Percentiles rank a stretch among this genome's conserved stretches.
Evolutionary conservation across 2,888 invertebrate species (phyloP).

Genomic region (Synergus itoensis): DNA sequence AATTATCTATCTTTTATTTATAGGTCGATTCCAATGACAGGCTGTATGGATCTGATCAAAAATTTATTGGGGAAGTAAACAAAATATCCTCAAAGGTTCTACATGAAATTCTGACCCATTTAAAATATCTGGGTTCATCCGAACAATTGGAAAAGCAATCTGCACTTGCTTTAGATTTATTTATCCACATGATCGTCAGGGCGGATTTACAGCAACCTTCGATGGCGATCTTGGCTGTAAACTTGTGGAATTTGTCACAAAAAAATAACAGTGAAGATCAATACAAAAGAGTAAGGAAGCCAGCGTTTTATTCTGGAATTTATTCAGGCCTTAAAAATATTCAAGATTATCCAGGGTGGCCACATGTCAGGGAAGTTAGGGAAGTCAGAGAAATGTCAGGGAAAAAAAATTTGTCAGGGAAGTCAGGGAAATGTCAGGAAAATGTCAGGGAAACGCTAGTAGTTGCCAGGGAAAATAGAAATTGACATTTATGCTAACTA

Average conservation of each 20-base stretch:
- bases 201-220: constrained; percentile 82
- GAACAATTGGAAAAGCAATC: constrained; percentile 86
- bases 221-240: constrained; percentile 85
- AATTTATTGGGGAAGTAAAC: constrained; percentile 90
- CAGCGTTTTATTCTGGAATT: not conserved
- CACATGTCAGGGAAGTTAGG: no score
- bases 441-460: no score
- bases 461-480: no score
- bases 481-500: no score
- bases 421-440: no score
- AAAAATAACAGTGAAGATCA: constrained; percentile 82
- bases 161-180: constrained; percentile 86
- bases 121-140: constrained; percentile 83
- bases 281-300: constrained; percentile 77
- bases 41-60: constrained; percentile 92
- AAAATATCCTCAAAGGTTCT: constrained; percentile 87
- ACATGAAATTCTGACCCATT: constrained; percentile 86
- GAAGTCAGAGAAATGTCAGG: no score
- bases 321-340: not conserved
- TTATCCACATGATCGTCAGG: constrained; percentile 83
- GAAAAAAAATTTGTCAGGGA: no score
- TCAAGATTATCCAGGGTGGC: no score
- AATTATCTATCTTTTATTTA: constrained; percentile 67
- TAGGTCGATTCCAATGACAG: constrained; percentile 95
- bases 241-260: constrained; percentile 90